These are phyloP conservation scores for Nycticorax nycticorax DNA, from an alignment of 2,113 vertebrate species.

Conservation along the genomic window DNA sequence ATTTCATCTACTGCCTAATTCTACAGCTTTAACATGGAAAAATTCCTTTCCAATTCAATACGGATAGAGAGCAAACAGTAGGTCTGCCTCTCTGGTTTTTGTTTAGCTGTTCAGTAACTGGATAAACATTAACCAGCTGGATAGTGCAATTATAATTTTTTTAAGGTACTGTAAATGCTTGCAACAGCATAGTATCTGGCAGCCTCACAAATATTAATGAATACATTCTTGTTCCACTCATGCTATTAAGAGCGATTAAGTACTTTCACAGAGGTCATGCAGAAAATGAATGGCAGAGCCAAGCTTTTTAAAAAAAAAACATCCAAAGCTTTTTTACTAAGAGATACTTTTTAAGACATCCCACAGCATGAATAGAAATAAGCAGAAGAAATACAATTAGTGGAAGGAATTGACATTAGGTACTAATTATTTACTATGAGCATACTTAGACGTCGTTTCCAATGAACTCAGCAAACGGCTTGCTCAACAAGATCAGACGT, in stretches of 20 bases:
- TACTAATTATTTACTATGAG: constrained; percentile 26
- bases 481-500: constrained; percentile 33
- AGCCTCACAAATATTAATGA: constrained; percentile 61
- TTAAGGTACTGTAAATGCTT: constrained; percentile 51
- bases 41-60: constrained; percentile 30
- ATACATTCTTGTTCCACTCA: constrained; percentile 57
- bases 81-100: constrained; percentile 24
- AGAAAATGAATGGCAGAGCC: constrained; percentile 48
- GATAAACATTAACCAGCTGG: constrained; percentile 65
- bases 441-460: neutral
- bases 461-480: constrained; percentile 20
- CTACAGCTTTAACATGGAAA: constrained; percentile 21
- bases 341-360: constrained; percentile 15
- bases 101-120: constrained; percentile 49
- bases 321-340: neutral
- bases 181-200: constrained; percentile 32
- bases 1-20: constrained; percentile 31
- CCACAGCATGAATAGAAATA: constrained; percentile 9
- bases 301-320: neutral
- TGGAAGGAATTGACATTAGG: neutral
- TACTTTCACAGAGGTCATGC: constrained; percentile 46
- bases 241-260: constrained; percentile 53
- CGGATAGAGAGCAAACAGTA: neutral
- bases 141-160: constrained; percentile 43
- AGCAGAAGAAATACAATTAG: constrained; percentile 10